Evolutionary conservation across 2,113 vertebrate genomes (phyloP), one percentile per base, ranked within the genome.

Genomic region (Dinomys branickii): DNA sequence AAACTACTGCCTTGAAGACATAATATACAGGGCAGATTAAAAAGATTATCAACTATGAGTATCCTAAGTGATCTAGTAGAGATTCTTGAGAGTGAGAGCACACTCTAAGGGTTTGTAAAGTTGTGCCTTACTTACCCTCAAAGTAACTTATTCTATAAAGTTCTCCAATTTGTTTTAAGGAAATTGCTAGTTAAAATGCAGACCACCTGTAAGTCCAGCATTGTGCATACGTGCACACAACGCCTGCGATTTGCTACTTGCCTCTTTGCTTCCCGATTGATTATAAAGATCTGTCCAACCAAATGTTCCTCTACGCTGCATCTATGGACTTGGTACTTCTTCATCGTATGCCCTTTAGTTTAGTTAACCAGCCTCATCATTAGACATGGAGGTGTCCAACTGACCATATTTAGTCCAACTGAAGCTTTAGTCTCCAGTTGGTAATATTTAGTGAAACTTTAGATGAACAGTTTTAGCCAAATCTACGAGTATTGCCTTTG

Each of bases 401-500:
- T 93, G 75, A 65, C 54, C 91, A 86, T 56, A 93, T 50, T 54
- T n/a, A 38, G 67, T 50, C 47, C 47, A 50, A 50, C 47, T 38
- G 67, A 38, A 71, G 38, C n/a, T 38, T 71, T 3, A 73, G 20
- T 41, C 19, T 22, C 3, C 69, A 73, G 35, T 41, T 41, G n/a
- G 20, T 24, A 86, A n/a, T 75, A 35, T 28, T 89, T 50, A 30
- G 81, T n/a, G 33, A 94, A 85, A 92, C 65, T 28, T 94, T 6
- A 59, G 65, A 85, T 80, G 67, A 90, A 90, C 28, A 88, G 82
- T 94, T 56, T 96, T 71, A 90, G 20, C n/a, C 84, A 87, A 73
- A 96, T n/a, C 63, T 82, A 75, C 84, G 38, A 78, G n/a, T 78
- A 82, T 0, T 96, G 67, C 5, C 28, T 92, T 63, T 77, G 4